Conservation (phyloP, 2,888 invertebrate genomes). For the Oscheius onirici region DNA sequence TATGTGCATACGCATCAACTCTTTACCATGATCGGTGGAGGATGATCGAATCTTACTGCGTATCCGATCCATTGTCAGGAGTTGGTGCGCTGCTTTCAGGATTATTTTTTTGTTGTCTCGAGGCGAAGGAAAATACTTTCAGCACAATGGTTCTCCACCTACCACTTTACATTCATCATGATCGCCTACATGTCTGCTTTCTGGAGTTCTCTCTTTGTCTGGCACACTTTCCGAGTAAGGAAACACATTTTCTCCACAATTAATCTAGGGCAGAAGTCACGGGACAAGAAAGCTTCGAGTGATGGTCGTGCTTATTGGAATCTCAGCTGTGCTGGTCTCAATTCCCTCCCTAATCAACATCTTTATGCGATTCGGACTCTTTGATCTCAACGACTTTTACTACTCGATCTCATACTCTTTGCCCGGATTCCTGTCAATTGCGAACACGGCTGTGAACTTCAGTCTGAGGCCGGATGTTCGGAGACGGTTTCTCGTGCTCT, state of each 20-base stretch:
- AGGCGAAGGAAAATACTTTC: too few species aligned
- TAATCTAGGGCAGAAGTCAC: not conserved
- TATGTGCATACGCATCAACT: too few species aligned
- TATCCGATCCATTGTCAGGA: too few species aligned
- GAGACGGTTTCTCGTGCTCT: not conserved
- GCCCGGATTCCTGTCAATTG: constrained; percentile 19
- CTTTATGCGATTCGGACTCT: constrained; percentile 5
- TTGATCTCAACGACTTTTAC: constrained; percentile 4
- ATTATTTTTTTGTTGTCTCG: too few species aligned
- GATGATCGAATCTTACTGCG: too few species aligned
- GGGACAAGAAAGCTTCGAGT: constrained; percentile 2
- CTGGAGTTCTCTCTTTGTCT: not conserved
- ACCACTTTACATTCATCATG: constrained; percentile 8
- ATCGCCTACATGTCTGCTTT: constrained; percentile 12
- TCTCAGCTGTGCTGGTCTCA: constrained; percentile 9
- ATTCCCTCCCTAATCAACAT: constrained; percentile 17
- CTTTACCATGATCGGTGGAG: too few species aligned
- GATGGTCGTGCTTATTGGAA: constrained; percentile 5
- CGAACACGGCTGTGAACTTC: constrained; percentile 12
- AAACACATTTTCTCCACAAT: too few species aligned
- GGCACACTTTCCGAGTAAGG: constrained; percentile 5
- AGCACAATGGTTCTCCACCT: constrained; percentile 12
- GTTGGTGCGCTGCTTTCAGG: too few species aligned
- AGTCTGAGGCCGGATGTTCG: constrained; percentile 4
- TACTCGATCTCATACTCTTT: constrained; percentile 8